Conservation (phyloP, 2,888 invertebrate species). For the Leptogaster cylindrica region DNA sequence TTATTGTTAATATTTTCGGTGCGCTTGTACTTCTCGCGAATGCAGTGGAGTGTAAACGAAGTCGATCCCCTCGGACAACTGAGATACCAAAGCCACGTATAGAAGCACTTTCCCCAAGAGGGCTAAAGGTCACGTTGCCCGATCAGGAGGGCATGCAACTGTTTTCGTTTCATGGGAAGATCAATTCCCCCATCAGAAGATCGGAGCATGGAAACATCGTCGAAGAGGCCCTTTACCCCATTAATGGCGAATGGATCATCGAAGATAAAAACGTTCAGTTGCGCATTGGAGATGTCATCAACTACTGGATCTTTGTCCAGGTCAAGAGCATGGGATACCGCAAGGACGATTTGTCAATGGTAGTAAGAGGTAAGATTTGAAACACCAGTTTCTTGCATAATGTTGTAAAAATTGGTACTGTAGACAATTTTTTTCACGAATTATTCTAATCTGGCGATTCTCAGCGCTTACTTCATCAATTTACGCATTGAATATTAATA, state of each 20-base stretch:
- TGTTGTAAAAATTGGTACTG: too few relatives aligned
- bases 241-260: slow-evolving; percentile 63
- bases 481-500: too few relatives aligned
- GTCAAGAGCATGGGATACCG: slow-evolving; percentile 54
- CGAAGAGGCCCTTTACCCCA: slow-evolving; percentile 61
- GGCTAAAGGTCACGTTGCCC: slow-evolving; percentile 61
- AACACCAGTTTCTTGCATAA: background rate
- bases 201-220: slow-evolving; percentile 63
- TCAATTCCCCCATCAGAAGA: slow-evolving; percentile 63
- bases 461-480: too few relatives aligned
- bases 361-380: slow-evolving; percentile 39
- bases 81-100: slow-evolving; percentile 47
- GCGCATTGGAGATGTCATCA: slow-evolving; percentile 64
- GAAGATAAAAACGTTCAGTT: slow-evolving; percentile 61
- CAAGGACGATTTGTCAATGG: slow-evolving; percentile 28
- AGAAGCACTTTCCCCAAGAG: slow-evolving; percentile 59
- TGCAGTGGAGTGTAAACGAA: background rate
- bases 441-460: too few relatives aligned
- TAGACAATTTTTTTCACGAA: too few relatives aligned
- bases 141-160: slow-evolving; percentile 62
- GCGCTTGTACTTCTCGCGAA: background rate
- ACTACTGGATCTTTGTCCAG: slow-evolving; percentile 67
- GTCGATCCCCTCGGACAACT: background rate
- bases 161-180: slow-evolving; percentile 73
- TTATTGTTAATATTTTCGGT: background rate